Conservation (phyloP, 2,888 invertebrate genomes). For the Uloborus plumipes region DNA sequence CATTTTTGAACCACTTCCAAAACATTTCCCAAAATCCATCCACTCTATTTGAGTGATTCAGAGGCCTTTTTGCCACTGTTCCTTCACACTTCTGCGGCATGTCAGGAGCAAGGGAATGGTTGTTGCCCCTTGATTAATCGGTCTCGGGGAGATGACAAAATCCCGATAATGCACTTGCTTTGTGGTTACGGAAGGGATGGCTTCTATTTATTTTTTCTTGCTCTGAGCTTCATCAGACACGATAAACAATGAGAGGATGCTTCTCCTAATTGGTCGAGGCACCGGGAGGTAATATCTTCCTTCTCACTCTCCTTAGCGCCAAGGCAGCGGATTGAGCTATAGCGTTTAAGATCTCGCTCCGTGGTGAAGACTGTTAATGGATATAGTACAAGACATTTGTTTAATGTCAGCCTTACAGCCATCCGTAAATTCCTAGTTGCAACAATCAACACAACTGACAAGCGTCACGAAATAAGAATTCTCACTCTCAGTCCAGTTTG, state of each 20-base stretch:
- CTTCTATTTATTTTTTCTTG: not conserved
- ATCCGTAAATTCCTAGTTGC: too few relatives aligned
- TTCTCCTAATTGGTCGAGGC: not conserved
- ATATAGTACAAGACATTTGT: too few relatives aligned
- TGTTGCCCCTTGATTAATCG: constrained; percentile 12
- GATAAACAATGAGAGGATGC: not conserved
- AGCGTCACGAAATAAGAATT: too few relatives aligned
- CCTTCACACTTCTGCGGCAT: not conserved
- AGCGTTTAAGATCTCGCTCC: not conserved
- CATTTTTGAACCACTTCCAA: not conserved
- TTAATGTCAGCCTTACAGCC: too few relatives aligned
- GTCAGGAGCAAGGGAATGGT: not conserved
- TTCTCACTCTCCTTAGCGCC: not conserved
- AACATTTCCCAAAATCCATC: constrained; percentile 6
- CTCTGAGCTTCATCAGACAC: not conserved
- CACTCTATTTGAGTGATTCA: constrained; percentile 4
- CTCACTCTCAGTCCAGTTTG: too few relatives aligned
- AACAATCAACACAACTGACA: too few relatives aligned
- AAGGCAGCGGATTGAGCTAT: not conserved
- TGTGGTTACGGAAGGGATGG: not conserved
- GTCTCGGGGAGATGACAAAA: constrained; percentile 12
- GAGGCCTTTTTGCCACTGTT: not conserved
- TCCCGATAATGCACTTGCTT: constrained; percentile 8
- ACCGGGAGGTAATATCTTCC: not conserved
- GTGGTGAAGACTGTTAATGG: not conserved